These are phyloP conservation scores for Globodera rostochiensis DNA, from an alignment of 1,140 invertebrate species.

Conservation along the genomic window DNA sequence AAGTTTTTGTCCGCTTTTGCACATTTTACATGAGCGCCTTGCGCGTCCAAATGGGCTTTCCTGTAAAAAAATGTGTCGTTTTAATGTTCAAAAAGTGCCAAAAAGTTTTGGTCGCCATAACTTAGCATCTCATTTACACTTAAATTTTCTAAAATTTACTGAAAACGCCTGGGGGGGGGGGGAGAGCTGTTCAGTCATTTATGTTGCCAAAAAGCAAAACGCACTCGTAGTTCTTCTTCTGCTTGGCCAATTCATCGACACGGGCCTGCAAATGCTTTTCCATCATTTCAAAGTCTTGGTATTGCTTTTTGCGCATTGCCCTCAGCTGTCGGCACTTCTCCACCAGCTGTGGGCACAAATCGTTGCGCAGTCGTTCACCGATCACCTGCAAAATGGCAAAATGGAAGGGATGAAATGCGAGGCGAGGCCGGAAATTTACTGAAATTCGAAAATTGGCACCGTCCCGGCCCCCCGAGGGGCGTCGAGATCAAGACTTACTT, in stretches of 20 bases:
- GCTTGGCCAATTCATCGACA: constrained; percentile 55
- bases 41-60: constrained; percentile 62
- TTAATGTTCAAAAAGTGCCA: no score
- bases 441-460: background rate
- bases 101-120: background rate
- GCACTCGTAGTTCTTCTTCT: constrained; percentile 56
- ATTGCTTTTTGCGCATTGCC: constrained; percentile 44
- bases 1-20: constrained; percentile 65
- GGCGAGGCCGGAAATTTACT: background rate
- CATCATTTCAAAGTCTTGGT: constrained; percentile 42
- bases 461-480: no score
- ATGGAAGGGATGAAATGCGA: no score
- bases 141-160: no score
- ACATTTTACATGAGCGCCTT: constrained; percentile 56
- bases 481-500: no score
- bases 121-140: background rate
- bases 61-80: constrained; percentile 36
- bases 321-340: constrained; percentile 48
- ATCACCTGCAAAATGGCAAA: constrained; percentile 68
- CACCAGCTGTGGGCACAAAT: constrained; percentile 45
- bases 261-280: constrained; percentile 37
- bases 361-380: constrained; percentile 73
- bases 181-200: background rate
- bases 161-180: no score
- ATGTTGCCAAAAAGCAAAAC: background rate